These are phyloP conservation scores for Drosophila subquinaria DNA, from an alignment of 2,888 invertebrate species.

Conservation along the genomic window DNA sequence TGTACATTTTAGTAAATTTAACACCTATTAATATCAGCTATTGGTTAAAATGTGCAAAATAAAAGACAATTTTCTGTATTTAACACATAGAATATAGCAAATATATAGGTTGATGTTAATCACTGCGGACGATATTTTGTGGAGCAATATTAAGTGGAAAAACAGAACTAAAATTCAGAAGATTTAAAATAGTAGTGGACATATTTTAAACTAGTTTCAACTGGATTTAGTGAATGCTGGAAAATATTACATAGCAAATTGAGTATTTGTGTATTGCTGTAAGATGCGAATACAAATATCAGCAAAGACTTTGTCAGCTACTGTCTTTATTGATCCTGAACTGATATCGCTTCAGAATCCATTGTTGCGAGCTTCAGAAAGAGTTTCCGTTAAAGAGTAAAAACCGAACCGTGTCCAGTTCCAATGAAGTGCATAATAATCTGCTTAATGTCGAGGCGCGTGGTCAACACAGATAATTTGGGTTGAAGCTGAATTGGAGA, in stretches of 20 bases:
- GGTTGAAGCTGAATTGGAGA: background rate
- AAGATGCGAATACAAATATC: background rate
- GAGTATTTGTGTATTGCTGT: too few species aligned
- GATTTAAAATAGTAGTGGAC: too few species aligned
- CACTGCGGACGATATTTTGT: too few species aligned
- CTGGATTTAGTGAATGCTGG: too few species aligned
- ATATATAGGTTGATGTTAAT: too few species aligned
- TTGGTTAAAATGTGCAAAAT: too few species aligned
- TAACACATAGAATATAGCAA: too few species aligned
- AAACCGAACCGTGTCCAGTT: background rate
- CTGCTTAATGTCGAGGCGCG: conserved; percentile 1
- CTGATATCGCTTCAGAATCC: background rate
- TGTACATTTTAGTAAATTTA: background rate
- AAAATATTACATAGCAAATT: background rate
- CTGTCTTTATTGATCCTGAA: background rate
- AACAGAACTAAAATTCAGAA: too few species aligned
- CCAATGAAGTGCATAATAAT: conserved; percentile 19
- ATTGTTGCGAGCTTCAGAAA: background rate
- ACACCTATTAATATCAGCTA: background rate
- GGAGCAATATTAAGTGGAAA: too few species aligned
- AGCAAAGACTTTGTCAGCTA: background rate
- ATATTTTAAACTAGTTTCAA: too few species aligned
- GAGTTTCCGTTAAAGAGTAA: background rate
- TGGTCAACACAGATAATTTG: conserved; percentile 8
- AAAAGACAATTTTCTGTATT: too few species aligned